phyloP scores from a whole-genome alignment of 2,797 vertebrate genomes.

The Cyprinella venusta region DNA sequence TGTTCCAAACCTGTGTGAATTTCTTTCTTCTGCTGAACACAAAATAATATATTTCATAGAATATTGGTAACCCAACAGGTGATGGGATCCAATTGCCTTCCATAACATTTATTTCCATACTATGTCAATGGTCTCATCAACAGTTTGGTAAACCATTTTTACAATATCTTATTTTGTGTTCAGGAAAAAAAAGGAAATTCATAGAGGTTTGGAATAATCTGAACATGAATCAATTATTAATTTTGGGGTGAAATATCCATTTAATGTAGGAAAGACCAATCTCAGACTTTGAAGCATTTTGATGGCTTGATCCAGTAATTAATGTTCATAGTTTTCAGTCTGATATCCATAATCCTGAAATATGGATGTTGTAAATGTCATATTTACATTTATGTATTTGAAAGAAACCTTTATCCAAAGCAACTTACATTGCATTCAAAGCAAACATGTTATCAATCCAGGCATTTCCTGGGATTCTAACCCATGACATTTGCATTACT shows the following conservation, averaged over 20 bases:
- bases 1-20: background rate
- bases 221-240: too few relatives aligned
- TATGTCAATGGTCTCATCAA: background rate
- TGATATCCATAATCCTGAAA: background rate
- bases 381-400: background rate
- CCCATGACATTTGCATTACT: background rate
- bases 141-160: background rate
- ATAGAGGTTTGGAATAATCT: background rate
- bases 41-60: background rate
- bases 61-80: background rate
- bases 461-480: background rate
- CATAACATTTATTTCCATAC: background rate
- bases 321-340: conserved; percentile 6
- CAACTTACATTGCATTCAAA: background rate
- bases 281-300: background rate
- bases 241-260: too few relatives aligned
- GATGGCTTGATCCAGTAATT: background rate
- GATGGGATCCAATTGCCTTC: background rate
- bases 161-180: background rate
- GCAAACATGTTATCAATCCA: background rate
- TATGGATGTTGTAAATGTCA: background rate
- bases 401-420: background rate
- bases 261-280: background rate
- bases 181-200: background rate
- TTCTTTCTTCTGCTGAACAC: background rate